Percentiles rank a stretch among this genome's conserved stretches.
Conservation (phyloP, 37 sponge, comb jelly and placozoan genomes). For the Haliclona indistincta region DNA sequence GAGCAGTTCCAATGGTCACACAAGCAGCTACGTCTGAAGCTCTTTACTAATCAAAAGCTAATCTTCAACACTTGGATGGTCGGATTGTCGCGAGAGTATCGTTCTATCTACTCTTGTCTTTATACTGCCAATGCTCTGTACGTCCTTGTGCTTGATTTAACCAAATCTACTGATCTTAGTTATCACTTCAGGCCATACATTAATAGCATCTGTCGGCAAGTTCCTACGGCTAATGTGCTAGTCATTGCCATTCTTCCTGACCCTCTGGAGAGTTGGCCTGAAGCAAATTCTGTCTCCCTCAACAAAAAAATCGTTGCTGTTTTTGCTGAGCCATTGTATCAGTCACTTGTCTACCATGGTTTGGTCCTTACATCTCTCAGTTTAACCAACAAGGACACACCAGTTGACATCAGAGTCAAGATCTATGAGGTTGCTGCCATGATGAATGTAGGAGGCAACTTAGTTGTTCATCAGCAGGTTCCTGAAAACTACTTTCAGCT, state of each 20-base stretch:
- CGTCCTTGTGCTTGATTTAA: constrained; percentile 64
- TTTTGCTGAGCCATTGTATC: constrained; percentile 36
- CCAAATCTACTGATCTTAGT: constrained; percentile 32
- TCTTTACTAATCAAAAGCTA: constrained; percentile 41
- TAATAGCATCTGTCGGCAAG: constrained; percentile 37
- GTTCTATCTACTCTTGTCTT: constrained; percentile 65
- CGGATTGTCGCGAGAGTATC: constrained; percentile 30
- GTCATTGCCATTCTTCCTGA: constrained; percentile 54
- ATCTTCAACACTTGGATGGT: constrained; percentile 75
- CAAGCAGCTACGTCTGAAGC: constrained; percentile 25
- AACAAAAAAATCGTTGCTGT: constrained; percentile 16
- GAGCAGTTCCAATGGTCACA: constrained; percentile 58
- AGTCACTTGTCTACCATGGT: constrained; percentile 42
- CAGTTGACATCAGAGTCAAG: constrained; percentile 53
- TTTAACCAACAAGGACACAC: constrained; percentile 17
- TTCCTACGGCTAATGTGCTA: constrained; percentile 64
- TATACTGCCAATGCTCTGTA: constrained; percentile 68
- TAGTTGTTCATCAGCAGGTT: constrained; percentile 14
- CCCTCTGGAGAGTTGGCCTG: constrained; percentile 25
- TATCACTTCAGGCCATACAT: constrained; percentile 63
- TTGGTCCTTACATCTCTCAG: constrained; percentile 29
- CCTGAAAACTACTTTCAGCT: constrained; percentile 74
- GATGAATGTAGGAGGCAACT: constrained; percentile 45
- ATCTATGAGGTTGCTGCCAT: constrained; percentile 63
- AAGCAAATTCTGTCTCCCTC: constrained; percentile 18